phyloP scores from a whole-genome alignment of 2,888 invertebrate species.

The Tuberolachnus salignus region DNA sequence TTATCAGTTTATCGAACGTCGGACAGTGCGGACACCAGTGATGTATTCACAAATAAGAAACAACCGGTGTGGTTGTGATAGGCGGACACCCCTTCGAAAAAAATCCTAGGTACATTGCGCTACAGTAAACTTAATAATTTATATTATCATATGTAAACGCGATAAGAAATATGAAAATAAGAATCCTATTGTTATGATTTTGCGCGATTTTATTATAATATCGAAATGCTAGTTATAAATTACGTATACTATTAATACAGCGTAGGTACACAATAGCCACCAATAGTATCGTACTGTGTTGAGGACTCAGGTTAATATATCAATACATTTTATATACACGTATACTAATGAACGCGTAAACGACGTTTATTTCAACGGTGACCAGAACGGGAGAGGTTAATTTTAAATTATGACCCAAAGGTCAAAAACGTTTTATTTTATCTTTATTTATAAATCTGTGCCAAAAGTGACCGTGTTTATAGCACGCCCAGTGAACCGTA shows the following conservation, averaged over 20 bases:
- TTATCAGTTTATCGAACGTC: too few relatives aligned
- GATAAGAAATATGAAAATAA: not conserved
- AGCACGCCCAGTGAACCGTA: conserved; percentile 43
- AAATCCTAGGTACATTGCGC: too few relatives aligned
- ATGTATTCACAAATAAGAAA: too few relatives aligned
- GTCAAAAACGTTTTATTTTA: conserved; percentile 52
- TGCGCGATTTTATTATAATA: not conserved
- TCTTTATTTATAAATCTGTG: conserved; percentile 52
- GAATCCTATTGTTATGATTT: not conserved
- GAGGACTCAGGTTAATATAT: too few relatives aligned
- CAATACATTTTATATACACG: too few relatives aligned
- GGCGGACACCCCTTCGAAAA: too few relatives aligned
- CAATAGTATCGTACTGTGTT: too few relatives aligned
- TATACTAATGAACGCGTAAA: not conserved
- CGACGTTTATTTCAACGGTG: conserved; percentile 12
- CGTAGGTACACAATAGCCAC: too few relatives aligned
- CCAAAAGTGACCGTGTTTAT: conserved; percentile 54
- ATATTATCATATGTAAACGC: not conserved
- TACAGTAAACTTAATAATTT: too few relatives aligned
- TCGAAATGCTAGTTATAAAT: not conserved
- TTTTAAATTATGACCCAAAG: conserved; percentile 51
- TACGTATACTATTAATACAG: not conserved
- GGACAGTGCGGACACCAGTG: too few relatives aligned
- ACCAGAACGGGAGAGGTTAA: conserved; percentile 37
- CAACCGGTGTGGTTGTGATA: too few relatives aligned